Conservation (phyloP, 2,113 vertebrate species). For the Burhinus bistriatus region DNA sequence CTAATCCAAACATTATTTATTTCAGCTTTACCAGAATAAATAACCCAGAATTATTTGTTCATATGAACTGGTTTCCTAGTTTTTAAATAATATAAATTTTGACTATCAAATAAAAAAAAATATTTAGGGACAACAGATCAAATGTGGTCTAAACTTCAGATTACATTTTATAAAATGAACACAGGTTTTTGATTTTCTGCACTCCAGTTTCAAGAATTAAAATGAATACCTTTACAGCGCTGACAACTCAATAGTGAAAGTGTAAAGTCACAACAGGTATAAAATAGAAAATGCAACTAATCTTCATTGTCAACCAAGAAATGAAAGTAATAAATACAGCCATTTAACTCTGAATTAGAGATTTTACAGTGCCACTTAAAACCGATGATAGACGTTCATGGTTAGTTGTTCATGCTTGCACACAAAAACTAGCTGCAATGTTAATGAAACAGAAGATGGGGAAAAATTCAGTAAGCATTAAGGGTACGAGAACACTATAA, state of each 20-base stretch:
- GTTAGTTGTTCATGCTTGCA: background rate
- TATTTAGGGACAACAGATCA: background rate
- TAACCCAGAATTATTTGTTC: background rate
- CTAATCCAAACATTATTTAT: background rate
- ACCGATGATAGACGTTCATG: background rate
- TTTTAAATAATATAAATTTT: background rate
- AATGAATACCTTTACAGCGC: background rate
- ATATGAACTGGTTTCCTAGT: background rate
- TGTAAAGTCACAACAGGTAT: background rate
- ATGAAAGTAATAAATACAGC: background rate
- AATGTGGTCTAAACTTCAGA: background rate
- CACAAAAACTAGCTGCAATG: background rate
- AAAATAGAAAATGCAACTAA: background rate
- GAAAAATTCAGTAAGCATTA: background rate
- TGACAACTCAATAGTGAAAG: background rate
- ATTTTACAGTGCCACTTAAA: background rate
- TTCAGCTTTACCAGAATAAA: background rate
- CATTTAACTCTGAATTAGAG: background rate
- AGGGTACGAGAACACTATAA: background rate
- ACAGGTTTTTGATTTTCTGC: background rate
- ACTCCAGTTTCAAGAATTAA: background rate
- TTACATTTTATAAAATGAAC: background rate
- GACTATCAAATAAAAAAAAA: background rate
- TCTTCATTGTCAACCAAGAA: background rate
- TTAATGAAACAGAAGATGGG: background rate